phyloP scores from a whole-genome alignment of 2,888 invertebrate species.

The Cephus spinipes region DNA sequence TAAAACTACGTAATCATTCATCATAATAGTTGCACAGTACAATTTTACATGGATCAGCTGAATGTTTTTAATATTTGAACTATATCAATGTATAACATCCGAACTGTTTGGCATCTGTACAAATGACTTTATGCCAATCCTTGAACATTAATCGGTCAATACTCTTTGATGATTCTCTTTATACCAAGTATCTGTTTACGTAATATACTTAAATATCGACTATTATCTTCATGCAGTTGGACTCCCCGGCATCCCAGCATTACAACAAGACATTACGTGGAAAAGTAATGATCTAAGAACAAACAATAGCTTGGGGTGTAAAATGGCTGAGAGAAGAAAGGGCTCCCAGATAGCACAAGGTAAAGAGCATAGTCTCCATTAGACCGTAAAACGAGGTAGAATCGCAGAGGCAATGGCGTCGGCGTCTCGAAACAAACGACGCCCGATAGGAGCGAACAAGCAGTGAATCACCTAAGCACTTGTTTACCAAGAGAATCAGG shows the following conservation, averaged over 20 bases:
- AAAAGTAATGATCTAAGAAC: background rate
- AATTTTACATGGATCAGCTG: background rate
- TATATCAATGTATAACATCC: background rate
- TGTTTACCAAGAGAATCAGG: conserved; percentile 65
- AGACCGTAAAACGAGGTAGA: conserved; percentile 62
- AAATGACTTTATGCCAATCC: background rate
- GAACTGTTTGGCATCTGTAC: background rate
- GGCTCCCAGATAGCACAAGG: background rate
- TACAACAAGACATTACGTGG: background rate
- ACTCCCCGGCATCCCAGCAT: background rate
- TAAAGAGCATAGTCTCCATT: conserved; percentile 39
- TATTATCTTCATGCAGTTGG: background rate
- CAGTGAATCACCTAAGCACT: conserved; percentile 65
- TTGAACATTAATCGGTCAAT: background rate
- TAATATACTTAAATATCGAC: background rate
- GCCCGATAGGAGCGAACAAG: conserved; percentile 62
- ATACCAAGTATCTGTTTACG: background rate
- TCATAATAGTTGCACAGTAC: background rate
- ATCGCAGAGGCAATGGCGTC: conserved; percentile 57
- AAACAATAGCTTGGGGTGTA: background rate
- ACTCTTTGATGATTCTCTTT: background rate
- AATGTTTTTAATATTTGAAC: background rate
- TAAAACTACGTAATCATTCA: background rate
- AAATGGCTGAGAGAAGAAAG: background rate
- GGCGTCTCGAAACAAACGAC: conserved; percentile 62